Conservation (phyloP, 2,113 vertebrate genomes). For the Nothoprocta pentlandii region DNA sequence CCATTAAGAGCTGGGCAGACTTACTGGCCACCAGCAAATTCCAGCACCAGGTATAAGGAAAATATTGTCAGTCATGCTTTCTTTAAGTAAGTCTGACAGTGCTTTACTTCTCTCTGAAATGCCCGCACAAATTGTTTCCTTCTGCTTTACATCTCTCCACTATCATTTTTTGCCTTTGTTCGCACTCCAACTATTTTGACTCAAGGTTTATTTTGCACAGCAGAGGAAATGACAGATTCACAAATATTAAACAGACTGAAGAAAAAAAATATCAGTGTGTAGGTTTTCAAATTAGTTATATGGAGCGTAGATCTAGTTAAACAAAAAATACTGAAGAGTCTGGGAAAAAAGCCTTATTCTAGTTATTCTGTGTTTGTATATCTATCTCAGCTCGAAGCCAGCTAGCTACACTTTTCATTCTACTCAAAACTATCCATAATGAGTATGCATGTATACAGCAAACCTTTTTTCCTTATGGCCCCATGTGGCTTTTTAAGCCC, state of each 20-base stretch:
- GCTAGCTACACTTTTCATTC: background rate
- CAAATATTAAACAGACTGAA: background rate
- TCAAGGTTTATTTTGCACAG: slow-evolving; percentile 10
- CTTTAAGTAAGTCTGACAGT: background rate
- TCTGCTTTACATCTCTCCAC: slow-evolving; percentile 6
- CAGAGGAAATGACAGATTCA: background rate
- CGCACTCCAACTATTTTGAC: slow-evolving; percentile 21
- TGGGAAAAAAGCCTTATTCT: background rate
- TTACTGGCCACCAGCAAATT: background rate
- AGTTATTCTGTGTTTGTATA: background rate
- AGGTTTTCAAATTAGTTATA: background rate
- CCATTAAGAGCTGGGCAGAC: background rate
- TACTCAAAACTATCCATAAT: slow-evolving; percentile 21
- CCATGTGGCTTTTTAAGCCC: slow-evolving; percentile 31
- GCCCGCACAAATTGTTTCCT: slow-evolving; percentile 8
- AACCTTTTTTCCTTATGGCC: background rate
- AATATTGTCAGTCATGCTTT: slow-evolving; percentile 8
- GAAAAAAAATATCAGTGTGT: background rate
- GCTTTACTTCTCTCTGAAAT: background rate
- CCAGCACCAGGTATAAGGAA: background rate
- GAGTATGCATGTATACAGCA: background rate
- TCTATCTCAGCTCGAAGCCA: background rate
- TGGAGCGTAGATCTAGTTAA: background rate
- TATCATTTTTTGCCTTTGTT: background rate
- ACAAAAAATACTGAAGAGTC: background rate